These are phyloP conservation scores for Drosophila neocordata DNA, from an alignment of 1,140 invertebrate genomes.

Conservation along the genomic window DNA sequence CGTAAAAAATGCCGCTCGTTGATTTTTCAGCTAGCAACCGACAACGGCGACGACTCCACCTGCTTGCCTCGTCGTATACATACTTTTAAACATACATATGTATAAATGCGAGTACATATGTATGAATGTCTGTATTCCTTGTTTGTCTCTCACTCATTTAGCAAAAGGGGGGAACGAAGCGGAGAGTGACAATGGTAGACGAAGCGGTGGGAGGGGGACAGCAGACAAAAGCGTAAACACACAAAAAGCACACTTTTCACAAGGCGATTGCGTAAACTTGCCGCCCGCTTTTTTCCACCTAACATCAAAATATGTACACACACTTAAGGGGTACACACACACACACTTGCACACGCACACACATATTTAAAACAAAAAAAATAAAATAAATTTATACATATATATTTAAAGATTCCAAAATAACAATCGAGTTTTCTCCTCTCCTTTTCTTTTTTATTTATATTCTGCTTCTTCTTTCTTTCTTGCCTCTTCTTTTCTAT, in stretches of 20 bases:
- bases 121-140: slow-evolving; percentile 52
- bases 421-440: slow-evolving; percentile 56
- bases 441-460: slow-evolving; percentile 37
- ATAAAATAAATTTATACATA: slow-evolving; percentile 31
- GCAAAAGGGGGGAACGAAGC: slow-evolving; percentile 18
- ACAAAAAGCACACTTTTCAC: slow-evolving; percentile 78
- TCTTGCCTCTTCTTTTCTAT: slow-evolving; percentile 24
- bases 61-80: slow-evolving; percentile 52
- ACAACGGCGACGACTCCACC: slow-evolving; percentile 68
- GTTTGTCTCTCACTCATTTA: slow-evolving; percentile 69
- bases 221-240: slow-evolving; percentile 65
- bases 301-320: slow-evolving; percentile 79
- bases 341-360: slow-evolving; percentile 4
- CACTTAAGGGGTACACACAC: slow-evolving; percentile 57
- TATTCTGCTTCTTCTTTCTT: slow-evolving; percentile 21
- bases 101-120: slow-evolving; percentile 29
- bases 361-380: slow-evolving; percentile 10
- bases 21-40: slow-evolving; percentile 78
- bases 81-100: slow-evolving; percentile 23
- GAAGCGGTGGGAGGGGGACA: not conserved
- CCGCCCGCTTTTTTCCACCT: slow-evolving; percentile 79
- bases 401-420: slow-evolving; percentile 66
- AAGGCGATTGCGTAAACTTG: slow-evolving; percentile 79
- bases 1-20: slow-evolving; percentile 80
- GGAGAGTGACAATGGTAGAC: not conserved